Base-by-base conservation (phyloP, 2,113 vertebrate species). In the Sphaerodactylus townsendi region DNA sequence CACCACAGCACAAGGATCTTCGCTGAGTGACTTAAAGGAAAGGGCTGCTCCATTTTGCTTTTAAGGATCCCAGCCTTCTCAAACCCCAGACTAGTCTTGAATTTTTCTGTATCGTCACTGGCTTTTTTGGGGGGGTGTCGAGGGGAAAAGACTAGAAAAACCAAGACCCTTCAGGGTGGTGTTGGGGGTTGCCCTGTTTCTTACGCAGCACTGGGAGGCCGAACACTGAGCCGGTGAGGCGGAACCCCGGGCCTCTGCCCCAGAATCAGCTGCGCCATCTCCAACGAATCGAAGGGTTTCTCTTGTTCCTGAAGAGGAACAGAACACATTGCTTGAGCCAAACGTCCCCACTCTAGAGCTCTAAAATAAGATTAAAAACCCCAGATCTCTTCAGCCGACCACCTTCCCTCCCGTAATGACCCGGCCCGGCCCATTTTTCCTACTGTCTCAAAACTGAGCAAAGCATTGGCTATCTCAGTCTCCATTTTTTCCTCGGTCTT, bases 171-270 rank as follows among this genome's bases (percentile, higher is more conserved):
- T 30, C 62, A 10, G 15, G 25, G 53, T 44, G 21, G 39, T n/a
- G 21, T 33, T 53, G n/a, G 17, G 10, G 8, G 6, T 53, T 21
- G 9, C 48, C 66, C 30, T 68, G 3, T 21, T 71, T 30, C 82
- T 96, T 82, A 86, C 96, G 94, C 92, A 59, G 88, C 87, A 59
- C 95, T 44, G 50, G 90, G 85, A 25, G 92, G 89, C 28, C 95
- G 94, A 53, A 93, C 74, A 25, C 21, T 77, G 5, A 89, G 30
- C 1, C 50, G 79, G 25, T 91, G 91, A 41, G 90, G 87, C 28
- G 92, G 90, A 25, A 90, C 28, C 3, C 94, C 93, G 82, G 90
- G 86, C 79, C 91, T 94, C 84, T 96, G 96, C 48, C 96, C 96
- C 88, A 97, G 79, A 48, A 97, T 89, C 59, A 95, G 78, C 84